Evolutionary conservation across 1,140 invertebrate species (phyloP).

Genomic region (Centruroides vittatus): DNA sequence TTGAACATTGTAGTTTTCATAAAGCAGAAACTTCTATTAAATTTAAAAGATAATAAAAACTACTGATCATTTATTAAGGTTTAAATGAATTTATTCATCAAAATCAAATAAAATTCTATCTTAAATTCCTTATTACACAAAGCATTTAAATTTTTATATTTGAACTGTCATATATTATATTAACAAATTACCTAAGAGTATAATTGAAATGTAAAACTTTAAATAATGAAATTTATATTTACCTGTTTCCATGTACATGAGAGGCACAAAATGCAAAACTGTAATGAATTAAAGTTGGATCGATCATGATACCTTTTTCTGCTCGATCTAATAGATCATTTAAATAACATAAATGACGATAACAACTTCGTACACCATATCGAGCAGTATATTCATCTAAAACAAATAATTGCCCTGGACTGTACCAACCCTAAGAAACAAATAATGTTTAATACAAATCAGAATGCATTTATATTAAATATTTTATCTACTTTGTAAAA

Average conservation of each 20-base stretch:
- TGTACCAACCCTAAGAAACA: conserved; percentile 83
- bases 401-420: conserved; percentile 95
- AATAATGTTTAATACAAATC: background rate
- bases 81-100: no score
- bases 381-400: conserved; percentile 95
- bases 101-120: no score
- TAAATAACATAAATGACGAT: conserved; percentile 91
- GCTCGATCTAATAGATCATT: conserved; percentile 88
- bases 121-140: no score
- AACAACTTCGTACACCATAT: conserved; percentile 95
- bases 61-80: no score
- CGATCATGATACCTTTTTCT: conserved; percentile 88
- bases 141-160: no score
- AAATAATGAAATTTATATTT: conserved; percentile 21
- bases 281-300: conserved; percentile 96
- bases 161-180: no score
- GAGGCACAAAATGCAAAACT: conserved; percentile 98
- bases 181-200: no score
- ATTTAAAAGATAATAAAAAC: no score
- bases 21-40: no score
- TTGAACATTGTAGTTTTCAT: no score
- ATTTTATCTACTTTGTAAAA: no score
- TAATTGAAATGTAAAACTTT: no score
- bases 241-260: conserved; percentile 95
- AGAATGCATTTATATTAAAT: background rate